Evolutionary conservation across 2,888 invertebrate species (phyloP).

Genomic region (Galerucella nymphaeae): DNA sequence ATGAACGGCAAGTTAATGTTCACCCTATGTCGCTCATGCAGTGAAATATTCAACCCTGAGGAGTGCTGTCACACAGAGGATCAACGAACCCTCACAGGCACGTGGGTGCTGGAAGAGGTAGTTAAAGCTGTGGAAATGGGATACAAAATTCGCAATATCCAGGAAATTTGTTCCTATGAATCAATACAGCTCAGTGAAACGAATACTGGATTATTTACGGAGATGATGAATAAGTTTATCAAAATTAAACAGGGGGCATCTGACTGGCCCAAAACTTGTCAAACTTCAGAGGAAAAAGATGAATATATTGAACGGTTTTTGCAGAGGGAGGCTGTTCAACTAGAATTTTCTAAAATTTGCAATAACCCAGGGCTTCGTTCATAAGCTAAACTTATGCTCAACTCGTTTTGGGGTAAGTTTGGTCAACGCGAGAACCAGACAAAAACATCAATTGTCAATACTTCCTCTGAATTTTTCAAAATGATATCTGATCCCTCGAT

Average conservation of each 20-base stretch:
- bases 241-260: constrained; percentile 54
- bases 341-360: constrained; percentile 45
- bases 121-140: constrained; percentile 53
- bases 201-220: constrained; percentile 53
- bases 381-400: constrained; percentile 51
- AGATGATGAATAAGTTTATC: constrained; percentile 55
- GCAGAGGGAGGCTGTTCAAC: too few species aligned
- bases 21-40: constrained; percentile 56
- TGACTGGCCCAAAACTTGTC: too few species aligned
- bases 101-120: constrained; percentile 52
- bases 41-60: constrained; percentile 46
- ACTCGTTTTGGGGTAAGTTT: constrained; percentile 51
- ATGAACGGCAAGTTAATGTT: constrained; percentile 55
- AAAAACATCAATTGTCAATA: constrained; percentile 24
- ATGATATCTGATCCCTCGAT: background rate
- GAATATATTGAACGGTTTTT: too few species aligned
- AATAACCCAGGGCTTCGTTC: constrained; percentile 34
- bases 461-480: constrained; percentile 5
- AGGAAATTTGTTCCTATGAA: constrained; percentile 35
- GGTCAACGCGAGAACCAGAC: constrained; percentile 24
- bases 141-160: constrained; percentile 52
- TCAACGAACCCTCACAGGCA: constrained; percentile 32
- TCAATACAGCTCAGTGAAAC: constrained; percentile 48
- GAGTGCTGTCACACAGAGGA: constrained; percentile 54
- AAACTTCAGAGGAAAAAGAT: too few species aligned